Conservation (phyloP, 2,113 vertebrate species). For the Alligator mississippiensis region DNA sequence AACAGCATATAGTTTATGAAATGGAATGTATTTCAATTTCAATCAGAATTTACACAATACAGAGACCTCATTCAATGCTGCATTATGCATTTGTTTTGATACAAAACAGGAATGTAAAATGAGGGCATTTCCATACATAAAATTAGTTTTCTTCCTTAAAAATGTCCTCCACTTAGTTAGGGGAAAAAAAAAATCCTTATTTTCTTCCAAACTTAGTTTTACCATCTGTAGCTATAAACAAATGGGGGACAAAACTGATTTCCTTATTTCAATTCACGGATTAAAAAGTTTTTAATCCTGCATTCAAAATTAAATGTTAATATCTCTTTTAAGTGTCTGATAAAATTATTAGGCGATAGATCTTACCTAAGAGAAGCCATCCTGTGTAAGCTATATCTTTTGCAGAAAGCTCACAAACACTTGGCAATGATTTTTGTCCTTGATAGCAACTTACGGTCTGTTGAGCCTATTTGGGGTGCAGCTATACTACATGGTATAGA, state of each 20-base stretch:
- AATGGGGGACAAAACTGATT: background rate
- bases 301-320: background rate
- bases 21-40: conserved; percentile 43
- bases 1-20: conserved; percentile 13
- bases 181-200: background rate
- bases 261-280: conserved; percentile 27
- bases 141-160: conserved; percentile 28
- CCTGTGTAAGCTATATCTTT: background rate
- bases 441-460: background rate
- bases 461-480: background rate
- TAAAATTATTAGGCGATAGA: background rate
- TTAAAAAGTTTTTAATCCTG: conserved; percentile 14
- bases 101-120: conserved; percentile 37
- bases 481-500: background rate
- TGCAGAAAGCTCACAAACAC: background rate
- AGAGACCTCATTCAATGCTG: background rate
- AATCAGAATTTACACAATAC: conserved; percentile 13
- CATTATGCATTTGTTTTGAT: background rate
- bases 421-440: background rate
- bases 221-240: conserved; percentile 16
- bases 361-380: background rate
- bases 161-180: conserved; percentile 16
- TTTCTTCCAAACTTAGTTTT: background rate
- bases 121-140: background rate
- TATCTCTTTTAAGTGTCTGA: background rate